Evolutionary conservation across 1,140 invertebrate genomes (phyloP).

Genomic region (Hylaeus volcanicus): DNA sequence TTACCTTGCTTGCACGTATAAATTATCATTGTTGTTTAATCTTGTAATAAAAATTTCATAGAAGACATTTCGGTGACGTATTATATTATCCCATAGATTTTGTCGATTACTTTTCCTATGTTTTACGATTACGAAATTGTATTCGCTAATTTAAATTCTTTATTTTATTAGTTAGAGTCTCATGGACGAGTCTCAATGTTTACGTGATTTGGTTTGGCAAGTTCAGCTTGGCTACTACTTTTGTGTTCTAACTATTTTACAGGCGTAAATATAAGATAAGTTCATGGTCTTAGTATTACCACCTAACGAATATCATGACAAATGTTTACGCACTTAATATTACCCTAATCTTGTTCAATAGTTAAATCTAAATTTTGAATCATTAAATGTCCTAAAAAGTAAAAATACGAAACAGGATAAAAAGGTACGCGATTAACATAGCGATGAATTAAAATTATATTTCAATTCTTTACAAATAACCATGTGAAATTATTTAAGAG

Average conservation of each 20-base stretch:
- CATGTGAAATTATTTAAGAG: not conserved
- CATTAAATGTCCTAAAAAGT: no score
- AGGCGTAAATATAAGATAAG: not conserved
- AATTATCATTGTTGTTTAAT: conserved; percentile 11
- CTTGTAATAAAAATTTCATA: not conserved
- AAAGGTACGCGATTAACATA: not conserved
- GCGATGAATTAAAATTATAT: not conserved
- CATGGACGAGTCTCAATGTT: not conserved
- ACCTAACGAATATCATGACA: no score
- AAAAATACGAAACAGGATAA: not conserved
- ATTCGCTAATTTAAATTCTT: not conserved
- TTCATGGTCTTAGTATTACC: not conserved
- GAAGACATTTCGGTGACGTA: not conserved
- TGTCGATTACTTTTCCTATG: not conserved
- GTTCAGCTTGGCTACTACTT: not conserved
- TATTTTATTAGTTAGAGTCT: not conserved
- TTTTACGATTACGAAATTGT: not conserved
- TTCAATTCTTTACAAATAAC: not conserved
- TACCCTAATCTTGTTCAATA: not conserved
- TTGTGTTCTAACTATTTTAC: no score
- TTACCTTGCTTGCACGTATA: not conserved
- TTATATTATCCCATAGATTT: conserved; percentile 3
- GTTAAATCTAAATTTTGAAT: not conserved
- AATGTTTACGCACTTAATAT: not conserved
- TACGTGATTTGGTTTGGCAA: not conserved